phyloP scores from a whole-genome alignment of 2,888 invertebrate genomes.

The Drosophila mettleri region DNA sequence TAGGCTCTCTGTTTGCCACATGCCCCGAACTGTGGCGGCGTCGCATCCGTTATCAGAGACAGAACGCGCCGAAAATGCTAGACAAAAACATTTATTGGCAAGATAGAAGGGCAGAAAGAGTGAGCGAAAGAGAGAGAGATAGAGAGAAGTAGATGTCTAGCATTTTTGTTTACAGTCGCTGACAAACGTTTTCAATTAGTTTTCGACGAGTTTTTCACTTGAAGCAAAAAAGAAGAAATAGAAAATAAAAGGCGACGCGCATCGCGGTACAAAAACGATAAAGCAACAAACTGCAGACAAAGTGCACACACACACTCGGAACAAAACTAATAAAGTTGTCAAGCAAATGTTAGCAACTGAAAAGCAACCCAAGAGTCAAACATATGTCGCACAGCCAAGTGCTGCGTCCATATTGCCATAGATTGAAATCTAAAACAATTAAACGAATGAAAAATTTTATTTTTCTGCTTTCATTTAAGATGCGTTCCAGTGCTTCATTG shows the following conservation, averaged over 20 bases:
- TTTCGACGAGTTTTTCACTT: constrained; percentile 44
- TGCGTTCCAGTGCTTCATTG: neutral
- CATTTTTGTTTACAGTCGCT: constrained; percentile 68
- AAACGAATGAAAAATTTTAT: constrained; percentile 66
- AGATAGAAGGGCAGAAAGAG: constrained; percentile 4
- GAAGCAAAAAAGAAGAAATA: constrained; percentile 26
- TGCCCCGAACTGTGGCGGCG: constrained; percentile 19
- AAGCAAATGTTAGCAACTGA: constrained; percentile 51
- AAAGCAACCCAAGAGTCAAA: constrained; percentile 30
- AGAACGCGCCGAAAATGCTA: constrained; percentile 27
- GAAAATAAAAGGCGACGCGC: constrained; percentile 36
- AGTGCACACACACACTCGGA: constrained; percentile 49
- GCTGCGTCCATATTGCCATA: constrained; percentile 61
- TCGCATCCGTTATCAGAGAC: constrained; percentile 51
- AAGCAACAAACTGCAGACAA: constrained; percentile 60
- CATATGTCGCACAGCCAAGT: constrained; percentile 61
- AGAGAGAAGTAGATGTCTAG: constrained; percentile 15
- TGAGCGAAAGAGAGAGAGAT: neutral
- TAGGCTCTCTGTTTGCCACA: constrained; percentile 29
- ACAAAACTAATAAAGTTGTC: constrained; percentile 78
- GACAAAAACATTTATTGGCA: constrained; percentile 57
- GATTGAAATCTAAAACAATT: constrained; percentile 82
- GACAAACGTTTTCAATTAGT: constrained; percentile 79
- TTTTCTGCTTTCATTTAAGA: constrained; percentile 16
- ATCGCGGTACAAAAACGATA: constrained; percentile 69